Conservation (phyloP, 2,888 invertebrate species). For the Acheta domesticus region DNA sequence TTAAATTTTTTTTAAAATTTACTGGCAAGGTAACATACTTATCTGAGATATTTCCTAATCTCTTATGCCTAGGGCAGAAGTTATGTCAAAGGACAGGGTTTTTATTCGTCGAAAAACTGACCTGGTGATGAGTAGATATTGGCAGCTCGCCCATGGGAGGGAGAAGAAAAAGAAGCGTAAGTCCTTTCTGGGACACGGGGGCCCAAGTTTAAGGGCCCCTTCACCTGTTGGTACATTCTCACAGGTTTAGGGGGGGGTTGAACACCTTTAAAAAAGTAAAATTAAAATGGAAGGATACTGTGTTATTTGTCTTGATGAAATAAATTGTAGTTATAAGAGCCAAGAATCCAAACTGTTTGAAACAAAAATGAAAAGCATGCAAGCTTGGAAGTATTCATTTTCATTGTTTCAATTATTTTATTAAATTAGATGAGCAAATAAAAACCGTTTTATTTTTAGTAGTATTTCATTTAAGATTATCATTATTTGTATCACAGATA, state of each 20-base stretch:
- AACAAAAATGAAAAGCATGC: background rate
- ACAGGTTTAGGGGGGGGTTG: slow-evolving; percentile 60
- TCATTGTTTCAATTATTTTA: background rate
- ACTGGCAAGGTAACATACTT: too few species aligned
- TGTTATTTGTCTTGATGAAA: background rate
- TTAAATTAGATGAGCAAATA: too few species aligned
- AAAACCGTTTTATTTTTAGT: too few species aligned
- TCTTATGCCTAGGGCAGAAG: too few species aligned
- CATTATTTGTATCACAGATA: too few species aligned
- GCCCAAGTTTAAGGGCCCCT: slow-evolving; percentile 48
- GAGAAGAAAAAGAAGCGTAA: slow-evolving; percentile 40
- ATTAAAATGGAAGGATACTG: slow-evolving; percentile 26
- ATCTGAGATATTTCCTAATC: too few species aligned
- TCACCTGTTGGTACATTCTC: slow-evolving; percentile 55
- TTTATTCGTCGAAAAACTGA: slow-evolving; percentile 18
- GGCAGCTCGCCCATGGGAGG: slow-evolving; percentile 27
- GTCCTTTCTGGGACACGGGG: slow-evolving; percentile 39
- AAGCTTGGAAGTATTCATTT: background rate
- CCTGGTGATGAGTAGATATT: slow-evolving; percentile 30
- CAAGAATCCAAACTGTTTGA: background rate
- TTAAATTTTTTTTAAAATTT: too few species aligned
- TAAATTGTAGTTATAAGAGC: background rate
- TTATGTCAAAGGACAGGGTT: too few species aligned
- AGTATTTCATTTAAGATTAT: too few species aligned
- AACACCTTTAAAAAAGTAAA: slow-evolving; percentile 46